phyloP scores from a whole-genome alignment of 2,113 vertebrate genomes.

The Urocitellus parryii region DNA sequence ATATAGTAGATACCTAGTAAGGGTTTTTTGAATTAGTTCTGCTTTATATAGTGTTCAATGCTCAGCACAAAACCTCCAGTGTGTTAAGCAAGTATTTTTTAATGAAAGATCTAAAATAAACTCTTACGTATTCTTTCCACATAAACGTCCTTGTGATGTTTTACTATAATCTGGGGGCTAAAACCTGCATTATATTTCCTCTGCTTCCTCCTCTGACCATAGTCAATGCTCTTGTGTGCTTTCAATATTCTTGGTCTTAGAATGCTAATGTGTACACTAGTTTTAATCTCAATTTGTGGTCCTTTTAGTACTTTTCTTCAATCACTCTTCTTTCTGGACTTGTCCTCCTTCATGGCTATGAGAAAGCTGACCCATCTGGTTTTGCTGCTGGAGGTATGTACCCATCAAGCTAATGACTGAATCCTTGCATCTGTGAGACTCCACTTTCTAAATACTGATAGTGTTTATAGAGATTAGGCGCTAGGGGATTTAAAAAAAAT shows the following conservation, averaged over 20 bases:
- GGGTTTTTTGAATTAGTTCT: constrained; percentile 3
- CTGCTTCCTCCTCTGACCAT: background rate
- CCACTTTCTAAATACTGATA: background rate
- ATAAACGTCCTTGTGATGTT: background rate
- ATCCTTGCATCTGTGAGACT: background rate
- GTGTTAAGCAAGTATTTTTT: background rate
- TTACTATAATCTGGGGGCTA: background rate
- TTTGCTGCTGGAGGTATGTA: background rate
- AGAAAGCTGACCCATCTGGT: background rate
- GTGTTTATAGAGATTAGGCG: background rate
- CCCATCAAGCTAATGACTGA: background rate
- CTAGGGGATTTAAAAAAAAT: background rate
- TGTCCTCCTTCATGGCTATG: background rate
- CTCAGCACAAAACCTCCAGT: background rate
- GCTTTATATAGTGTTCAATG: background rate
- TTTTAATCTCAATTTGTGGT: background rate
- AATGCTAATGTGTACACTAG: background rate
- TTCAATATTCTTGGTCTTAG: background rate
- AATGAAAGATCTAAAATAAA: constrained; percentile 14
- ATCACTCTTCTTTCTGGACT: background rate
- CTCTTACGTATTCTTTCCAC: background rate
- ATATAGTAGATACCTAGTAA: background rate
- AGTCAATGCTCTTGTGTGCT: background rate
- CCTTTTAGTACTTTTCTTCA: background rate
- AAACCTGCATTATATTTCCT: background rate